Conservation (phyloP, 2,888 invertebrate genomes). For the Drosophila maculinotata region DNA sequence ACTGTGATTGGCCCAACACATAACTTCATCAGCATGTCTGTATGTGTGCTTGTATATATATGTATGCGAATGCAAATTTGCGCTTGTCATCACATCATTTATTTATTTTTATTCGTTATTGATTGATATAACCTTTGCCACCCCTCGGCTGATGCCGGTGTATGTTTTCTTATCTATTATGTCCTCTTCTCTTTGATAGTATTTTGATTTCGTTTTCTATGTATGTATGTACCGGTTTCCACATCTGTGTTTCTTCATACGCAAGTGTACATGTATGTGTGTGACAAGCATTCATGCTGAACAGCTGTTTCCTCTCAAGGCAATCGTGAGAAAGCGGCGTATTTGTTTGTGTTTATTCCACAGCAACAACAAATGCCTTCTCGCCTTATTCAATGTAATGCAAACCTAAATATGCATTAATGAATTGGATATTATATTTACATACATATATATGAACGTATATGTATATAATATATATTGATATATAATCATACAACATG, state of each 20-base stretch:
- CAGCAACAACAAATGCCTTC: constrained; percentile 25
- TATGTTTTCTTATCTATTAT: constrained; percentile 45
- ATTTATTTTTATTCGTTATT: constrained; percentile 42
- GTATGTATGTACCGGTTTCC: constrained; percentile 17
- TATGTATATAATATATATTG: not conserved
- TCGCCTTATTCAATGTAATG: not conserved
- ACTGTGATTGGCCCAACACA: constrained; percentile 11
- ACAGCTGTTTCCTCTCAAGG: constrained; percentile 67
- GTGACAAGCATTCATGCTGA: constrained; percentile 50
- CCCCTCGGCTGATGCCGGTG: constrained; percentile 39
- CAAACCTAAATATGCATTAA: not conserved
- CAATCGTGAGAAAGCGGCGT: constrained; percentile 56
- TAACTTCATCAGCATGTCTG: not conserved
- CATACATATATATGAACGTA: not conserved
- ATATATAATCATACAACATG: no score
- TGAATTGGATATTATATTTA: not conserved
- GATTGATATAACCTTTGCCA: constrained; percentile 59
- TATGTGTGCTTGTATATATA: constrained; percentile 2
- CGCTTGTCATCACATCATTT: constrained; percentile 31
- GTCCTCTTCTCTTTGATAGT: constrained; percentile 21
- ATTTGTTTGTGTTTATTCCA: constrained; percentile 53
- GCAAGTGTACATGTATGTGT: constrained; percentile 2
- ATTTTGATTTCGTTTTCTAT: constrained; percentile 30
- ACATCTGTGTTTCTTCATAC: constrained; percentile 19
- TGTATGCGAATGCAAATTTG: constrained; percentile 47